Base-by-base conservation (phyloP, 1,140 invertebrate species). In the Papilio dardanus region DNA sequence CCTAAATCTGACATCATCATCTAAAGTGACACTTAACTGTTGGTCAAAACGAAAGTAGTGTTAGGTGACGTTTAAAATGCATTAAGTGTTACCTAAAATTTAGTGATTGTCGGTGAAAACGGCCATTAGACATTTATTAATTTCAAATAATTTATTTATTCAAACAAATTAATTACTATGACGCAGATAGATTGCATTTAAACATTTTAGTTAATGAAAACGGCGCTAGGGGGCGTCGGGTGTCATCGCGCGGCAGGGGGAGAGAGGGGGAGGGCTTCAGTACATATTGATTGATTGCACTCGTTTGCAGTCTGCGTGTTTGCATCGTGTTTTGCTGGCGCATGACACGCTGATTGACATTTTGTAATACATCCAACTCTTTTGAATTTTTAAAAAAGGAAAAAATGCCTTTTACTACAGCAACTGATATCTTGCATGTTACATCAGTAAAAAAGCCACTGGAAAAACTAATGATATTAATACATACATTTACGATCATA, bases 201-300 rank as follows among this genome's bases (percentile, higher is more conserved):
- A 24, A 24, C 50, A 7, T 46, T 46, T 46, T 46, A 54, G 21
- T 54, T 54, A 54, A 54, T 54, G 50, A 54, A 54, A 54, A 54
- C 21, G 3, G 21, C 21, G 21, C 21, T 3, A 21, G 50, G 21
- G 10, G n/a, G 46, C 8, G 42, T 14, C 1, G 42, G 42, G 14
- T 16, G n/a, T 46, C 12, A 10, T 7, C 35, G 42, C n/a, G 35
- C 14, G 10, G 35, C 35, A 37, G 8, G 6, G 50, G 21, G 21
- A 1, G 16, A 2, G 2, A 3, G 50, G 50, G 10, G 19, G 46
- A 6, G 50, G 21, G 21, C 50, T 19, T 54, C 50, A 54, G 21
- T 54, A 54, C 50, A 54, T 54, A 54, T 54, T 54, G 50, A 54
- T 54, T 28, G 50, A 54, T 54, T 54, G 21, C 50, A 54, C 7